Conservation (phyloP, 2,888 invertebrate genomes). For the Scotopteryx bipunctaria region DNA sequence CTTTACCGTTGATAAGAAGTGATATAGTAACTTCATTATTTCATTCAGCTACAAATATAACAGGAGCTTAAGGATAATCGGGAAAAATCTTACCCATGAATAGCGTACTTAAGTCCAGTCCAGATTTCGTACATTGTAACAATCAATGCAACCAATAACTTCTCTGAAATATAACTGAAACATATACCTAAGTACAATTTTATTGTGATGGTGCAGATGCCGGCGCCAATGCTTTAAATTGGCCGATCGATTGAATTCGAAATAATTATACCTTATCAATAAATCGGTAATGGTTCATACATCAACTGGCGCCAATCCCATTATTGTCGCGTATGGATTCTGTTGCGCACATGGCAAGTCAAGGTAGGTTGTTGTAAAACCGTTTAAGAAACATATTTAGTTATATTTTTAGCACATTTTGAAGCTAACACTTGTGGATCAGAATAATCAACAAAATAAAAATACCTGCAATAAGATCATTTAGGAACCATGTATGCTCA, state of each 20-base stretch:
- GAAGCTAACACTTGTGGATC: no score
- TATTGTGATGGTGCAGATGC: conserved; percentile 45
- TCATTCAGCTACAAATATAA: no score
- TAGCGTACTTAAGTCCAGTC: no score
- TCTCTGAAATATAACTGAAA: background rate
- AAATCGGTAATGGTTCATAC: conserved; percentile 57
- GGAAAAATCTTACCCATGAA: no score
- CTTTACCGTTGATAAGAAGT: no score
- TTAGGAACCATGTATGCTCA: no score
- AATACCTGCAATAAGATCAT: no score
- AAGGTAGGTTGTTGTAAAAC: background rate
- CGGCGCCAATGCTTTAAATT: conserved; percentile 46
- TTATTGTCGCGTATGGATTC: conserved; percentile 59
- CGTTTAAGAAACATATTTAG: conserved; percentile 1
- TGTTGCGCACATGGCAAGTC: conserved; percentile 38
- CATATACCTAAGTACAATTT: conserved; percentile 16
- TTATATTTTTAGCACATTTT: background rate
- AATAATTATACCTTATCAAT: conserved; percentile 60
- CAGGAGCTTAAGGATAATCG: no score
- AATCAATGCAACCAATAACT: no score
- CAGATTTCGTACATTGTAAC: no score
- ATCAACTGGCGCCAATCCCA: conserved; percentile 67
- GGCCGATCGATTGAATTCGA: conserved; percentile 47
- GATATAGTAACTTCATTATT: no score
- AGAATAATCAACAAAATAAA: no score